Percentiles rank a stretch among this genome's conserved stretches.
These are phyloP conservation scores for Poecilus cupreus DNA, from an alignment of 2,888 invertebrate genomes.

Conservation along the genomic window DNA sequence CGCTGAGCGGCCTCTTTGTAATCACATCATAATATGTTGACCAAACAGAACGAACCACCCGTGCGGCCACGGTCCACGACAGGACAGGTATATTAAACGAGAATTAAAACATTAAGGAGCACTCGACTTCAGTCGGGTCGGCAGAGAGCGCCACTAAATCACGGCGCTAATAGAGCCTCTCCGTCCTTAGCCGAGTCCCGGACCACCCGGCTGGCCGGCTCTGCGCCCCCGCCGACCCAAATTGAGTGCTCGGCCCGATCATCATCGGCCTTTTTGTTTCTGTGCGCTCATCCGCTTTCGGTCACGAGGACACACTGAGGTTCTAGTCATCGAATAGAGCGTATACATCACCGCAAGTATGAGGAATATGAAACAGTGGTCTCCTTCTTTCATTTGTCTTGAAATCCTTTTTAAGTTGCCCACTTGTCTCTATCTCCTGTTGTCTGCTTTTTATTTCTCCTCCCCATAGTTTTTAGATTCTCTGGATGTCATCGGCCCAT, in stretches of 20 bases:
- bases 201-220: constrained; percentile 27
- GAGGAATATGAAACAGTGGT: too few species aligned
- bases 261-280: not conserved
- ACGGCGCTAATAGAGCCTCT: constrained; percentile 43
- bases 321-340: too few species aligned
- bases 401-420: too few species aligned
- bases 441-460: too few species aligned
- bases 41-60: constrained; percentile 46
- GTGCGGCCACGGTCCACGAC: constrained; percentile 1
- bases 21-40: constrained; percentile 57
- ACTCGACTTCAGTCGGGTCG: not conserved
- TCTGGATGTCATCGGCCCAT: too few species aligned
- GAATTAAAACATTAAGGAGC: constrained; percentile 66
- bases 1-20: constrained; percentile 50
- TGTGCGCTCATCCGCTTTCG: not conserved
- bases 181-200: not conserved
- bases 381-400: too few species aligned
- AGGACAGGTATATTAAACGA: constrained; percentile 67
- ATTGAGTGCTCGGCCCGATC: not conserved
- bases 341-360: too few species aligned
- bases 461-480: too few species aligned
- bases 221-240: not conserved
- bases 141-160: constrained; percentile 45
- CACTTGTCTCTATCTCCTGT: too few species aligned
- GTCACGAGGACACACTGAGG: too few species aligned